Percentiles rank a stretch among this genome's conserved stretches.
Evolutionary conservation across 2,888 invertebrate genomes (phyloP).

Genomic region (Terebella lapidaria): DNA sequence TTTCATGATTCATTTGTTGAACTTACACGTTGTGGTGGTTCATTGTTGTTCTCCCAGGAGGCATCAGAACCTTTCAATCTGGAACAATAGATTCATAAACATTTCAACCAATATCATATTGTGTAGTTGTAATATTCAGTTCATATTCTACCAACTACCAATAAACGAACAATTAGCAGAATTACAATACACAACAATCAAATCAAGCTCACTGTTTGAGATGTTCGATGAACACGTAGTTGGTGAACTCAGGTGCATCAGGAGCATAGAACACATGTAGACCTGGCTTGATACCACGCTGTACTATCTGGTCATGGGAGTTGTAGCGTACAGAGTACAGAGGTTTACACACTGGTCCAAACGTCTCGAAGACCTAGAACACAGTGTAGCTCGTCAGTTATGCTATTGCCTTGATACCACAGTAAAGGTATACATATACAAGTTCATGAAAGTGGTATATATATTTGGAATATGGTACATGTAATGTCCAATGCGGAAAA

Average conservation of each 20-base stretch:
- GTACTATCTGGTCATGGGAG: slow-evolving; percentile 68
- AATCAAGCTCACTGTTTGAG: slow-evolving; percentile 23
- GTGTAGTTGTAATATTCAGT: no score
- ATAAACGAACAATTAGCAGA: no score
- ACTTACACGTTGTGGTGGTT: slow-evolving; percentile 64
- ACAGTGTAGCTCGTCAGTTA: no score
- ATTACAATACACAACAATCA: no score
- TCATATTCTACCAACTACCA: no score
- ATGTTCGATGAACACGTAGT: slow-evolving; percentile 45
- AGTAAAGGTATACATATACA: not conserved
- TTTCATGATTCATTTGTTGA: no score
- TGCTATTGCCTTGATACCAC: no score
- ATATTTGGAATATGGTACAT: no score
- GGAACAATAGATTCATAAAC: not conserved
- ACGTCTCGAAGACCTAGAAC: slow-evolving; percentile 74
- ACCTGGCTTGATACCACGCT: slow-evolving; percentile 65
- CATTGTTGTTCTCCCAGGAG: slow-evolving; percentile 78
- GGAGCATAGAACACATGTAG: slow-evolving; percentile 80
- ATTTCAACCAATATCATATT: not conserved
- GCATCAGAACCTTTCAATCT: slow-evolving; percentile 77
- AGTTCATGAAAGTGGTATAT: not conserved
- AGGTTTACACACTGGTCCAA: slow-evolving; percentile 80
- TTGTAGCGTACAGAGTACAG: slow-evolving; percentile 89
- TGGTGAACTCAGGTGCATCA: slow-evolving; percentile 63
- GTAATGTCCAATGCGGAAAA: no score